Evolutionary conservation across 23 tunicate species (phyloP), one percentile per base, ranked within the genome.

Genomic region (Ciona savignyi): DNA sequence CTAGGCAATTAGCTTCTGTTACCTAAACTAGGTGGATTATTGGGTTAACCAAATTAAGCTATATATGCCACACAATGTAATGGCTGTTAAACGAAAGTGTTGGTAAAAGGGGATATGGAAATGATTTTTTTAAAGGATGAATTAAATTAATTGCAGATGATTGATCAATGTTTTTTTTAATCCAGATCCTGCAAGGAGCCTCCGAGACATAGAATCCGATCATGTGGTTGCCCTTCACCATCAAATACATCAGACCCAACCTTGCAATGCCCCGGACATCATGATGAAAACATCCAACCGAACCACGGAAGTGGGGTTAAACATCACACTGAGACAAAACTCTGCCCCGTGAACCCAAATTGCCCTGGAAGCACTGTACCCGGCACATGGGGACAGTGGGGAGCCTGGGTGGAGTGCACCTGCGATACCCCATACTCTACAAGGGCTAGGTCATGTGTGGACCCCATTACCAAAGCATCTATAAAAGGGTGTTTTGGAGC

Each of bases 371-470:
- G 21, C 25, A 0, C 51, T 27, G 1, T 21, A 29, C 62, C 48
- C 21, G 4, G 34, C 27, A 62, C 76, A 0, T 83, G 89, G 89
- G 68, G 76, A 0, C 72, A 76, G 49, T 83, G 89, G 89, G 77
- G 73, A 3, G 73, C 30, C 30, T 83, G 89, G 89, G 64, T 67
- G 34, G 35, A 66, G 34, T 83, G 89, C 56, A 29, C 63, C 21
- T 83, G 89, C 70, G 34, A 51, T 21, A 60, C 82, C 2, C 1
- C 66, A 25, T 63, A 30, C 70, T 69, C 71, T 63, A 15, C 64
- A 3, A 29, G 89, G 62, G 32, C 34, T 73, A 25, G 48, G 33
- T n/a, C 76, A 78, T 35, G 15, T 26, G 25, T 25, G 35, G 56
- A 69, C 32, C 23, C 27, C 6, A 42, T 9, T 6, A 42, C 56